phyloP scores from a whole-genome alignment of 2,888 invertebrate species.

The Trissolcus japonicus region DNA sequence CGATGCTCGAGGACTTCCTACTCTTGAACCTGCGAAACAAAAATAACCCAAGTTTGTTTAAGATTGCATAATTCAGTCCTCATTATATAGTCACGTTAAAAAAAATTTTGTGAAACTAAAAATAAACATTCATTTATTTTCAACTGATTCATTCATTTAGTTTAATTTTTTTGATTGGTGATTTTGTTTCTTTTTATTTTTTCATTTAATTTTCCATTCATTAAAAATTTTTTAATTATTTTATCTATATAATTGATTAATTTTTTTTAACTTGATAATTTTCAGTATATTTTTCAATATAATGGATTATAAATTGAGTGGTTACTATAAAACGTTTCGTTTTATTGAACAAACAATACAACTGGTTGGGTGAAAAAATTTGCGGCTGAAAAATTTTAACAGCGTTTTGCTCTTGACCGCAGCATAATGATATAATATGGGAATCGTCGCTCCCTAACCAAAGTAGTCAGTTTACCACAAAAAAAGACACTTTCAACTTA shows the following conservation, averaged over 20 bases:
- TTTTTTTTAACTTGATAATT: too few species aligned
- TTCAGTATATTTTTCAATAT: too few species aligned
- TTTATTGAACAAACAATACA: conserved; percentile 56
- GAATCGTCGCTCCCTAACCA: conserved; percentile 61
- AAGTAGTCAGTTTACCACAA: conserved; percentile 47
- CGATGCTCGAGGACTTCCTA: conserved; percentile 82
- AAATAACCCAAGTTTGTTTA: background rate
- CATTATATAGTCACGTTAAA: too few species aligned
- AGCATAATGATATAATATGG: conserved; percentile 70
- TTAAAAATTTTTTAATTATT: too few species aligned
- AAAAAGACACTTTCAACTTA: conserved; percentile 53
- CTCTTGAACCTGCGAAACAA: conserved; percentile 73
- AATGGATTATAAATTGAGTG: conserved; percentile 14
- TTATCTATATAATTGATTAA: too few species aligned
- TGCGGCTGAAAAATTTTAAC: conserved; percentile 71
- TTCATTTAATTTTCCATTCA: too few species aligned
- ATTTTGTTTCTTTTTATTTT: too few species aligned
- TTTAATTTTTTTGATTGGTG: too few species aligned
- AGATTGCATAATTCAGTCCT: too few species aligned
- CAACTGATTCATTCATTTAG: too few species aligned
- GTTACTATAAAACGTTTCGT: conserved; percentile 30
- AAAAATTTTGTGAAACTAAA: too few species aligned
- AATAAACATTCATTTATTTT: too few species aligned
- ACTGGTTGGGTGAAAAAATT: conserved; percentile 51
- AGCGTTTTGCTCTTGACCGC: conserved; percentile 73